phyloP scores from a whole-genome alignment of 2,113 vertebrate species.

The Oreochromis niloticus region DNA sequence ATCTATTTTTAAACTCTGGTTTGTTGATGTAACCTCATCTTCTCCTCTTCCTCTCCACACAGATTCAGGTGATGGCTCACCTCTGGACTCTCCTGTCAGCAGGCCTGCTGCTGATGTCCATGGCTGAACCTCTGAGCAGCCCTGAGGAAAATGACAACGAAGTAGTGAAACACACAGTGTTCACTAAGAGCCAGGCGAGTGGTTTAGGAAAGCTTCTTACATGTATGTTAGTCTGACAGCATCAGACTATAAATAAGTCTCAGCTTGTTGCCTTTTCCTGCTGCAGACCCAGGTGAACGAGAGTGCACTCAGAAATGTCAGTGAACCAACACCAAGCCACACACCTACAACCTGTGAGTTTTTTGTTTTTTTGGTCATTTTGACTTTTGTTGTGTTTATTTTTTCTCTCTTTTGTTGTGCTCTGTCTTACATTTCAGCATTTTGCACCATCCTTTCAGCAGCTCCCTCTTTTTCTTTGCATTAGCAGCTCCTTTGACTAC shows the following conservation, averaged over 20 bases:
- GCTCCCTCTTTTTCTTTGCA: not conserved
- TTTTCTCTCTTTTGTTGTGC: not conserved
- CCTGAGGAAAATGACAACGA: conserved; percentile 42
- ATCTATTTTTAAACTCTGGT: not conserved
- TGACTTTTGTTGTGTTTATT: not conserved
- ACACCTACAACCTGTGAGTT: conserved; percentile 36
- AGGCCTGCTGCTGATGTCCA: conserved; percentile 41
- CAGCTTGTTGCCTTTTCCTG: not conserved
- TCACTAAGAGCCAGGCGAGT: conserved; percentile 37
- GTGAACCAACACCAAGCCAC: not conserved
- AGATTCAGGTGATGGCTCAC: conserved; percentile 42
- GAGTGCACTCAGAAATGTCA: conserved; percentile 39
- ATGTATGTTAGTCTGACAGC: not conserved
- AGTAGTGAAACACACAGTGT: conserved; percentile 22
- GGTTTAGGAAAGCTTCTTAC: not conserved
- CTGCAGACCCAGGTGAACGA: conserved; percentile 24
- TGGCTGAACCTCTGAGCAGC: conserved; percentile 18
- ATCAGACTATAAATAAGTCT: not conserved
- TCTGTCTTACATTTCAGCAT: not conserved
- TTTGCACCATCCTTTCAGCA: not conserved
- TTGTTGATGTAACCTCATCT: not conserved
- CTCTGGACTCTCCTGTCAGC: conserved; percentile 36
- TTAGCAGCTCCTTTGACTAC: not conserved
- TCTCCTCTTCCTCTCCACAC: not conserved
- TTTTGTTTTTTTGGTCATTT: not conserved